Percentiles rank a stretch among this genome's conserved stretches.
Evolutionary conservation across 2,888 invertebrate genomes (phyloP).

Genomic region (Lydus trimaculatus): DNA sequence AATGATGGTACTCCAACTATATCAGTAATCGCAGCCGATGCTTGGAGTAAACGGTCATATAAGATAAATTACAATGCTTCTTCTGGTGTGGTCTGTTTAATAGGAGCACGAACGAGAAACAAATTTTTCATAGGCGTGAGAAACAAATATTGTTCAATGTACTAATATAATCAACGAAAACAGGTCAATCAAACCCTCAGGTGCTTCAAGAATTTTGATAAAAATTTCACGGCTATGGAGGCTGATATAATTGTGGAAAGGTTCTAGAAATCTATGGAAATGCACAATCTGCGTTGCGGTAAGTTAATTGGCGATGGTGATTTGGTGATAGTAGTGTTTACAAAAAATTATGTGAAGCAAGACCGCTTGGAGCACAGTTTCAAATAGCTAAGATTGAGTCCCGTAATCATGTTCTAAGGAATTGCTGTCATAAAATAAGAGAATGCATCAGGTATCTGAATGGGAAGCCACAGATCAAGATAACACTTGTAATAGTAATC

Average conservation of each 20-base stretch:
- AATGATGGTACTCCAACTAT: constrained; percentile 35
- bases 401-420: constrained; percentile 28
- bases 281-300: constrained; percentile 26
- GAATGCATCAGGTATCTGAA: constrained; percentile 3
- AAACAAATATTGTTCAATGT: constrained; percentile 32
- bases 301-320: constrained; percentile 29
- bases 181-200: constrained; percentile 16
- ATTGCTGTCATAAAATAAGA: constrained; percentile 19
- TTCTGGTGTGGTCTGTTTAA: constrained; percentile 18
- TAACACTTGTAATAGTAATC: background rate
- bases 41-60: constrained; percentile 37
- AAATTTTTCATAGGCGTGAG: constrained; percentile 27
- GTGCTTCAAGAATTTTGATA: constrained; percentile 34
- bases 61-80: no score
- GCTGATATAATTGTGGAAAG: constrained; percentile 29
- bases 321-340: constrained; percentile 31
- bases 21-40: constrained; percentile 37
- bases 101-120: constrained; percentile 28
- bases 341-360: constrained; percentile 24
- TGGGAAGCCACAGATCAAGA: background rate
- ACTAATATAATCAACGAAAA: constrained; percentile 18
- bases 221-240: constrained; percentile 30
- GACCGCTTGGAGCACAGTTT: constrained; percentile 24
- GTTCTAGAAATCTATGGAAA: constrained; percentile 23
- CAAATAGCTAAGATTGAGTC: constrained; percentile 30